Percentiles rank a stretch among this genome's conserved stretches.
Evolutionary conservation across 2,888 invertebrate species (phyloP).

Genomic region (Patella ulyssiponensis): DNA sequence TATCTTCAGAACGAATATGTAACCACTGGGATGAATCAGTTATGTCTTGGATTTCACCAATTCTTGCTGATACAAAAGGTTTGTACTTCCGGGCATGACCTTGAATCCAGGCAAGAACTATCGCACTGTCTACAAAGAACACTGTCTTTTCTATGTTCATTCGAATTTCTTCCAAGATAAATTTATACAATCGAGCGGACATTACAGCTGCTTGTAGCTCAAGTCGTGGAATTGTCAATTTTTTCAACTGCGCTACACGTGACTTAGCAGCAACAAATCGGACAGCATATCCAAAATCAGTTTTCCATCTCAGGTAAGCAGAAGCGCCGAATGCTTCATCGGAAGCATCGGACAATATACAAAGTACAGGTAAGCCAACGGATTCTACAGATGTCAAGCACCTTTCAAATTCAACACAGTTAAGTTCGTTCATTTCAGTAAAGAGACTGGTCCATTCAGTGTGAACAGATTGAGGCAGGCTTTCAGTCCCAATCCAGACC

Average conservation of each 20-base stretch:
- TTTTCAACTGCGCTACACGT: not conserved
- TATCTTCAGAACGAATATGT: constrained; percentile 1
- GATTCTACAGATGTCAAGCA: not conserved
- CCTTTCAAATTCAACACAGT: not conserved
- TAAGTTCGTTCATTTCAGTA: not conserved
- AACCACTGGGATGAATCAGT: not conserved
- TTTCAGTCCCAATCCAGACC: constrained; percentile 1
- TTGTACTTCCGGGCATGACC: constrained; percentile 1
- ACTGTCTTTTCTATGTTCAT: not conserved
- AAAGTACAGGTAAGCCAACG: constrained; percentile 4
- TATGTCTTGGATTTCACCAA: constrained; percentile 2
- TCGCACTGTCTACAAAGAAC: not conserved
- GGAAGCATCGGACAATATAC: constrained; percentile 4
- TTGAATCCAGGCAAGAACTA: constrained; percentile 10
- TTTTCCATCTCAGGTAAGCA: constrained; percentile 8
- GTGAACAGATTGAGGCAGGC: not conserved
- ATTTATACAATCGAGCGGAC: not conserved
- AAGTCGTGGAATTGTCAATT: not conserved
- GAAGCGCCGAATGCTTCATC: not conserved
- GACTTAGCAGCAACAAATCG: not conserved
- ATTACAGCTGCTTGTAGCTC: not conserved
- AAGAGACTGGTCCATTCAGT: not conserved
- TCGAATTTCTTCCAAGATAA: not conserved
- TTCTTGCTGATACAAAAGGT: not conserved
- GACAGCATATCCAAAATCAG: not conserved